Conservation (phyloP, 2,797 vertebrate genomes). For the Paramormyrops hopkinsi region DNA sequence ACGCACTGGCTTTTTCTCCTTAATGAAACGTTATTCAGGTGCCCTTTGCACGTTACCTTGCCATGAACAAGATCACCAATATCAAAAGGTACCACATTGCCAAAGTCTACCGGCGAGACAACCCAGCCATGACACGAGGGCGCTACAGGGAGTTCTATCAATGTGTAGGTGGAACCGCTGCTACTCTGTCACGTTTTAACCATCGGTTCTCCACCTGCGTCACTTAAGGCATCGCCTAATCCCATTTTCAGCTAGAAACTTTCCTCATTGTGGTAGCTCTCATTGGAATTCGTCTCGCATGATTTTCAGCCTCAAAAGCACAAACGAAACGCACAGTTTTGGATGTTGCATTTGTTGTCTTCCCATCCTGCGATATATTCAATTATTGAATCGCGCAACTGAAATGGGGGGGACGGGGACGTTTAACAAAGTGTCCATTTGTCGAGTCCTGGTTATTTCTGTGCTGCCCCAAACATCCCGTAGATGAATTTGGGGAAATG, state of each 20-base stretch:
- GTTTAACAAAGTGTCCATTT: not conserved
- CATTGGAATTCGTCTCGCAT: not conserved
- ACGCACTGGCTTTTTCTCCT: conserved; percentile 34
- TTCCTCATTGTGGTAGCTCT: not conserved
- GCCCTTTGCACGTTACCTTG: conserved; percentile 87
- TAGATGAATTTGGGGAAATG: not conserved
- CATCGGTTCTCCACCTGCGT: not conserved
- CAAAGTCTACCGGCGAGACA: conserved; percentile 92
- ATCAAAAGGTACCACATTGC: conserved; percentile 92
- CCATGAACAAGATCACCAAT: conserved; percentile 90
- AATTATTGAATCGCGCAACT: not conserved
- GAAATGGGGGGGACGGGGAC: not conserved
- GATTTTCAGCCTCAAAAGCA: not conserved
- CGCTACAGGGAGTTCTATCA: conserved; percentile 94
- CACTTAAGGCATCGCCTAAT: not conserved
- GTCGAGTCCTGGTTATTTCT: not conserved
- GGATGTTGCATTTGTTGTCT: not conserved
- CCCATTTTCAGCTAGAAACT: not conserved
- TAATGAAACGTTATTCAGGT: conserved; percentile 64
- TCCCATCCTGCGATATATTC: not conserved
- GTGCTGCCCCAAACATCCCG: not conserved
- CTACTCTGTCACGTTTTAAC: not conserved
- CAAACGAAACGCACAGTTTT: not conserved
- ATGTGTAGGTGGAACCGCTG: conserved; percentile 72
- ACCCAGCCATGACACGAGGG: conserved; percentile 81